Evolutionary conservation across 2,113 vertebrate genomes (phyloP), one percentile per base, ranked within the genome.

Genomic region (Rousettus leschenaultii): DNA sequence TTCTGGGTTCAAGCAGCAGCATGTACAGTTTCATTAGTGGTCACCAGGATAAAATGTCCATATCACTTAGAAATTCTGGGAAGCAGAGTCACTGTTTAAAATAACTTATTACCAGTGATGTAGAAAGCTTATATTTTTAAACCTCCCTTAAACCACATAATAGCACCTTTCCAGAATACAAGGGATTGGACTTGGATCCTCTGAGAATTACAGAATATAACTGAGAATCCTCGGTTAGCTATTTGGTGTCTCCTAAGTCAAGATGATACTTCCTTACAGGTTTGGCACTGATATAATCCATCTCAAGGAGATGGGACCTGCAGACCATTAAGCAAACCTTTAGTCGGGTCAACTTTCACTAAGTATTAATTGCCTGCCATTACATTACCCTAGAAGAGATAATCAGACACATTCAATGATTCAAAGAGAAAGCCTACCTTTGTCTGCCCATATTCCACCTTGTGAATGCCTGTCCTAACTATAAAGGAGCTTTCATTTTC

Each of bases 41-140:
- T 66, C 91, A 79, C 30, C 53, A 57, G 78, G 89, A 96, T 89
- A 94, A 92, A 96, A 96, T 86, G 66, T 63, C 85, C 92, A 0
- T 73, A 91, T 88, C 80, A 86, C 82, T 96, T 70, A 91, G 66
- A 91, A 91, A 57, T 96, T 97, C 94, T 93, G 85, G 66, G 88
- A 96, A 96, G 86, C 55, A 53, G 82, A 83, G 88, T 38, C 51
- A 73, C 94, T 94, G 86, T 77, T 96, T 87, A 94, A 96, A 93
- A 93, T 53, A 96, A 86, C 82, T 96, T 92, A 93, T 70, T 92
- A 93, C 95, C 89, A 94, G 73, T 91, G 83, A 89, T 16, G 30
- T 43, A 95, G 86, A 83, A 91, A 95, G 78, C 51, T 95, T 95
- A 15, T 97, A 97, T 97, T 97, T 97, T 97, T 89, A 96, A 96